phyloP scores from a whole-genome alignment of 2,797 vertebrate genomes.

The Botia almorhae region DNA sequence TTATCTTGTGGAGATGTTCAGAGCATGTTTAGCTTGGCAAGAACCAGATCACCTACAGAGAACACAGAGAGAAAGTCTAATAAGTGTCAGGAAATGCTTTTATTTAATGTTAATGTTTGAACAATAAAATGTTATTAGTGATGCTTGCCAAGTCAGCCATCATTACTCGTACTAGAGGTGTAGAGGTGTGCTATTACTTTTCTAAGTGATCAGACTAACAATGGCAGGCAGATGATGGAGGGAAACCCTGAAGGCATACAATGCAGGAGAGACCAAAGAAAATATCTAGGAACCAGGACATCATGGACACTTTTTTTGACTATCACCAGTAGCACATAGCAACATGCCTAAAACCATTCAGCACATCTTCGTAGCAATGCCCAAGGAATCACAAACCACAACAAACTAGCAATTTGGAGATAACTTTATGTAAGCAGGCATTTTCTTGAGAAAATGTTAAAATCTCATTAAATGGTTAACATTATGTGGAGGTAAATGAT shows the following conservation, averaged over 20 bases:
- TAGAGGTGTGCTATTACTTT: neutral
- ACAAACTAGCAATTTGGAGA: neutral
- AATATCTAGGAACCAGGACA: neutral
- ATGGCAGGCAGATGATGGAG: neutral
- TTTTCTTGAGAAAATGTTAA: neutral
- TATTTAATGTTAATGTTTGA: neutral
- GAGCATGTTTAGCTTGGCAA: slow-evolving; percentile 5
- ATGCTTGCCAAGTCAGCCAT: neutral
- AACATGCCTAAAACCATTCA: neutral
- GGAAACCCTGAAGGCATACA: neutral
- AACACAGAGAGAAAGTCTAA: neutral
- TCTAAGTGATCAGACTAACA: neutral
- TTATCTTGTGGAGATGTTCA: slow-evolving; percentile 3
- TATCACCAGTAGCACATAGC: neutral
- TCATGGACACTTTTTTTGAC: too few relatives aligned
- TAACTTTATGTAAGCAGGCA: neutral
- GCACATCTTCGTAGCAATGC: too few relatives aligned
- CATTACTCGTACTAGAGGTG: neutral
- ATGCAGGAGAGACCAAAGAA: neutral
- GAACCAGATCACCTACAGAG: neutral
- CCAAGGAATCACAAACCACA: too few relatives aligned
- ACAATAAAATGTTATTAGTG: slow-evolving; percentile 5
- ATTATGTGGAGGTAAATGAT: neutral
- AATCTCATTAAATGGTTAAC: too few relatives aligned
- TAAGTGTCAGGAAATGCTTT: neutral